A percentile compares a stretch with the other conserved stretches of the same genome.
Conservation (phyloP, 2,797 vertebrate species). For the Simalia tracyae region DNA sequence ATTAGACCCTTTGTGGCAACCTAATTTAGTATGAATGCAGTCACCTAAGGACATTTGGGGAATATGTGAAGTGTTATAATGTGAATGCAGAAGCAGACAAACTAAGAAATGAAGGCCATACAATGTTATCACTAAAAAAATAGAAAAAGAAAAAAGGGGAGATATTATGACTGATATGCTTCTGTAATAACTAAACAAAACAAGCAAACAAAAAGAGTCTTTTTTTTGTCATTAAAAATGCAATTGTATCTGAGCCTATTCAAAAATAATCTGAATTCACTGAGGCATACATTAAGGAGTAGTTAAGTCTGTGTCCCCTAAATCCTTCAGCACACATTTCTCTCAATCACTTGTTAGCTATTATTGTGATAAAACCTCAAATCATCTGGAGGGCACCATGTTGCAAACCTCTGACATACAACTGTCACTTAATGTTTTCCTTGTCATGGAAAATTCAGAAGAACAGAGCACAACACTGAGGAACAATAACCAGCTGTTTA, state of each 20-base stretch:
- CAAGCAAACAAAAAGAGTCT: background rate
- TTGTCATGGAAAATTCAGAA: too few relatives aligned
- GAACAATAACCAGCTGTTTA: too few relatives aligned
- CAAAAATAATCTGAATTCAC: background rate
- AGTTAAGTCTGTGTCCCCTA: background rate
- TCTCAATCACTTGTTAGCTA: background rate
- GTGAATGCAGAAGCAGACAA: background rate
- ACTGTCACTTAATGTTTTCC: background rate
- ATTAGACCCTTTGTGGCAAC: background rate
- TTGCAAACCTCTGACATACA: background rate
- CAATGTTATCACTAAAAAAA: background rate
- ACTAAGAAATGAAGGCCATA: background rate
- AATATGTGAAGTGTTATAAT: background rate
- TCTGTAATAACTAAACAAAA: background rate
- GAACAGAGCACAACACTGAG: too few relatives aligned
- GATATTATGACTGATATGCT: background rate
- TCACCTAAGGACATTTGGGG: background rate
- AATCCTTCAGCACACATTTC: too few relatives aligned
- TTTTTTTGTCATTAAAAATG: background rate
- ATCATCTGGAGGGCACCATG: background rate
- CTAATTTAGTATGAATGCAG: background rate
- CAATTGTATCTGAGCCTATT: background rate
- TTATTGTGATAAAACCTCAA: background rate
- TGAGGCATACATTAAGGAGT: background rate
- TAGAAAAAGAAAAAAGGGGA: background rate